Evolutionary conservation across 64 coral and sea anemone species (phyloP), one percentile per base, ranked within the genome.

Genomic region (Hydrozoanthus tunicans): DNA sequence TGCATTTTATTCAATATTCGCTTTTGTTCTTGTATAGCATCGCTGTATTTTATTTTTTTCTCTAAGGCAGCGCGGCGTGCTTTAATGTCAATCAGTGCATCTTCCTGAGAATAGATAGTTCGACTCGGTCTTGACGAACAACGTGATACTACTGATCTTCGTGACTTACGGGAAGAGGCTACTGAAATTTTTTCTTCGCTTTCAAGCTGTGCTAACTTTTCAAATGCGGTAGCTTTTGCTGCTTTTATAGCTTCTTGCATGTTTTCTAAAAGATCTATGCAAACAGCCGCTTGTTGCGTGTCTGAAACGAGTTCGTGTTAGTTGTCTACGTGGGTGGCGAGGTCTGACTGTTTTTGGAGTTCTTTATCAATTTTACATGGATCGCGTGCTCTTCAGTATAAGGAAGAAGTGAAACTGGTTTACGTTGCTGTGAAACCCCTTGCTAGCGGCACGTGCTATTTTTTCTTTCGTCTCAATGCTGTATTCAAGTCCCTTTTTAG

Each of bases 1-100:
- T 81, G 23, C 26, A 91, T 79, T 59, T 72, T 91, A 81, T 80
- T 72, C 58, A 91, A 66, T 5, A 82, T 57, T 82, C 70, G 4
- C 12, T 92, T 71, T 79, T 92, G 80, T 25, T 92, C 90, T 77
- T 62, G 79, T 74, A 92, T 92, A 61, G 64, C 53, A 59, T 81
- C 51, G 78, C 67, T 91, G 63, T 91, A 81, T 71, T 80, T 91
- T 81, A 91, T 63, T 64, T 76, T 91, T 89, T 56, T 2, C 32
- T 2, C 32, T 43, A 43, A 43, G 32, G 32, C 32, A 43, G 32
- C 32, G 32, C 32, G 32, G 32, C 32, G 32, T 43, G 32, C 32
- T 43, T 43, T 43, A 43, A 79, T 66, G 27, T 90, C 77, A 67
- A 90, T 67, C 73, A 91, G 65, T 53, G 77, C 64, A 69, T 91